Evolutionary conservation across 2,113 vertebrate genomes (phyloP), one percentile per base, ranked within the genome.

Genomic region (Takifugu flavidus): DNA sequence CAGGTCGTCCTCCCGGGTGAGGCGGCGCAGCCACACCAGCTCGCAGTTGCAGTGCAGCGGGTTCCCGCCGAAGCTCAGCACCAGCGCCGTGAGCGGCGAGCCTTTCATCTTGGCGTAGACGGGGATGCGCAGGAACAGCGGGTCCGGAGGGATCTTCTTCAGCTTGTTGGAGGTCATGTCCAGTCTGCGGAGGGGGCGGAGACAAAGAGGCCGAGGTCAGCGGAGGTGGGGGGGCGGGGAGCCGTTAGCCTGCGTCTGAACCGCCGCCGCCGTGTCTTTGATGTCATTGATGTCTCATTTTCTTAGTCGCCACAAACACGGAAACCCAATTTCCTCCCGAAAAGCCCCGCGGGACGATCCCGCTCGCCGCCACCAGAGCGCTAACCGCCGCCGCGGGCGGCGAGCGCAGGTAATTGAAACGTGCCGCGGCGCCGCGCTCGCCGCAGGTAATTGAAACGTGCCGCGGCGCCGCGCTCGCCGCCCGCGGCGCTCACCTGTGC

Each of bases 81-180:
- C 91, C 62, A 93, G 78, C 0, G 91, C 88, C 0, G 85, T 91
- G 2, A 92, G 84, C 0, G 91, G 92, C 0, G 92, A 92, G 3
- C 92, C 92, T 67, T 93, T 93, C 76, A 89, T 84, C 75, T 91
- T 92, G 0, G 92, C 90, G 11, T 92, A 93, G 4, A 93, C 91
- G 0, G 91, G 91, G 67, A 92, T 93, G 8, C 92, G 76, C 49
- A 92, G 82, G 77, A 93, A 93, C 50, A 92, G 45, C 1, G 92
- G 92, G 82, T 93, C 92, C 0, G 92, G 92, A 0, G 92, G 92
- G 31, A 93, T 92, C 78, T 92, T 92, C 85, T 93, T 93, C 59
- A 93, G 87, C 82, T 93, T 93, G 83, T 93, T 93, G 62, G 92
- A 93, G 0, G 92, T 93, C 91, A 93, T 93, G 81, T 93, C 92